These are phyloP conservation scores for Cheracebus regulus DNA, from an alignment of 2,797 vertebrate genomes.

Conservation along the genomic window DNA sequence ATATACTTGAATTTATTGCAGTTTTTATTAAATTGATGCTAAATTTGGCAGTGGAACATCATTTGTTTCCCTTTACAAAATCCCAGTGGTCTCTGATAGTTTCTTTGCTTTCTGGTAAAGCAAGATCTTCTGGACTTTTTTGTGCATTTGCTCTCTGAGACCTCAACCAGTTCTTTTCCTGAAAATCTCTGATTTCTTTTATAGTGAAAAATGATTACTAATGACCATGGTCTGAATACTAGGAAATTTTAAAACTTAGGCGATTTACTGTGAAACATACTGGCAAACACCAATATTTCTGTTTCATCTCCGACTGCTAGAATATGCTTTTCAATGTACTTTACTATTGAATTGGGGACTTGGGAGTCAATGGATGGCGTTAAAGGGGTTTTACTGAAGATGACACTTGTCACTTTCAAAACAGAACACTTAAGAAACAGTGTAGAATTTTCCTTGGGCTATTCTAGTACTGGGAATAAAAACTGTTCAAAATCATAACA, in stretches of 20 bases:
- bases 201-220: background rate
- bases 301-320: background rate
- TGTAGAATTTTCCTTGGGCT: background rate
- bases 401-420: background rate
- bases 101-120: background rate
- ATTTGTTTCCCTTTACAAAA: background rate
- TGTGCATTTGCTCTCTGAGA: background rate
- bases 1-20: background rate
- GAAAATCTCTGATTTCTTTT: background rate
- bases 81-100: background rate
- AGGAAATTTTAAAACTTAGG: background rate
- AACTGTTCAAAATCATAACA: background rate
- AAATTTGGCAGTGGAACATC: background rate
- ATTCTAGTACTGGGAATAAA: background rate
- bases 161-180: background rate
- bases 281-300: background rate
- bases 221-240: background rate
- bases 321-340: background rate
- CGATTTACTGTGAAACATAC: background rate
- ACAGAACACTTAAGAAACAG: background rate
- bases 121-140: background rate
- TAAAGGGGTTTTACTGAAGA: background rate
- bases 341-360: background rate
- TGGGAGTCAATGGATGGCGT: accelerated
- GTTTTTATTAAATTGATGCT: background rate